A percentile compares a stretch with the other conserved stretches of the same genome.
phyloP scores from a whole-genome alignment of 1,140 invertebrate species.

The Diorhabda sublineata region DNA sequence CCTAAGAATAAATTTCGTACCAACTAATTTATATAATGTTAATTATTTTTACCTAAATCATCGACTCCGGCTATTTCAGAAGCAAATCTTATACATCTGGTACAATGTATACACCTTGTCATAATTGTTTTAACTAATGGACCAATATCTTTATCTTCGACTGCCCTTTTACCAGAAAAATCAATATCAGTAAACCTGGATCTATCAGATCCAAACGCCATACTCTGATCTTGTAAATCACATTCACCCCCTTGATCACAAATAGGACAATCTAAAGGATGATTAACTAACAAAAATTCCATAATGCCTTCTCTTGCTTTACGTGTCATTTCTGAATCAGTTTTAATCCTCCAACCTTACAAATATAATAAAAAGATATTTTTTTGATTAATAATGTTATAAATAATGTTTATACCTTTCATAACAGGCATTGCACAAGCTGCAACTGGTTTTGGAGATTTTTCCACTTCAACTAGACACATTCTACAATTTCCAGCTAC shows the following conservation, averaged over 20 bases:
- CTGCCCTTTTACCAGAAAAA: constrained; percentile 92
- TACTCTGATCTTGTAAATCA: constrained; percentile 96
- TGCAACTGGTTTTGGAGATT: constrained; percentile 90
- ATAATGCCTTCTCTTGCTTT: constrained; percentile 97
- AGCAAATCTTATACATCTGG: constrained; percentile 93
- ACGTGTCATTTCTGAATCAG: constrained; percentile 91
- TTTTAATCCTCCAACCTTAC: constrained; percentile 81
- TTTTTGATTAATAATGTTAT: background rate
- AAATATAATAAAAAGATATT: background rate
- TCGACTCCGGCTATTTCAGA: constrained; percentile 97
- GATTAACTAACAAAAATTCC: constrained; percentile 98
- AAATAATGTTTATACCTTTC: constrained; percentile 66
- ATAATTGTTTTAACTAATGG: constrained; percentile 99
- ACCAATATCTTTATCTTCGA: constrained; percentile 99
- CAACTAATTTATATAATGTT: background rate
- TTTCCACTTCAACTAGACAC: constrained; percentile 99
- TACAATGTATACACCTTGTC: constrained; percentile 99
- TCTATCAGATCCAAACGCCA: constrained; percentile 98
- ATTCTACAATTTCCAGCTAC: constrained; percentile 98
- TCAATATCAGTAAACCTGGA: constrained; percentile 92
- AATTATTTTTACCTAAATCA: constrained; percentile 65
- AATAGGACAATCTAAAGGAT: constrained; percentile 98
- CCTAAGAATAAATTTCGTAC: constrained; percentile 51
- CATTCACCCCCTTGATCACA: constrained; percentile 99
- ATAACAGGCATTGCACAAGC: constrained; percentile 99